Percentiles rank a stretch among this genome's conserved stretches.
Conservation (phyloP, 1,140 invertebrate species). For the Bombus breviceps region DNA sequence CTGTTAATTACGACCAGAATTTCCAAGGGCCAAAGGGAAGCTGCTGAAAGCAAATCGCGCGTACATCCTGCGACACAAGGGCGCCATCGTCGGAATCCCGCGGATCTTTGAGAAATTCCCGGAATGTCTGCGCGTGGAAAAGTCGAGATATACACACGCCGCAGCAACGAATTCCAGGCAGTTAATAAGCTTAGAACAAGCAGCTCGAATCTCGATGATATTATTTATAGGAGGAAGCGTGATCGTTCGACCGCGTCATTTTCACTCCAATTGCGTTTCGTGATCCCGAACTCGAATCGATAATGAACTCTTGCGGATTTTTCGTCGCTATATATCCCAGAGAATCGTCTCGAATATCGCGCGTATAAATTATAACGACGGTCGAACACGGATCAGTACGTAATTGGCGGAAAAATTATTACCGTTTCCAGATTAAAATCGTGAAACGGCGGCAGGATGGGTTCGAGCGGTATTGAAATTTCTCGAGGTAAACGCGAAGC, state of each 20-base stretch:
- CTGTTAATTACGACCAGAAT: not conserved
- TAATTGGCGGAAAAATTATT: constrained; percentile 29
- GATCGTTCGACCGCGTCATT: not conserved
- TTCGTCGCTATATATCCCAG: too few relatives aligned
- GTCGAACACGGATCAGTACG: constrained; percentile 8
- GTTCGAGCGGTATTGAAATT: constrained; percentile 9
- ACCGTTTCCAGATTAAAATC: constrained; percentile 22
- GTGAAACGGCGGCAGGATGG: not conserved
- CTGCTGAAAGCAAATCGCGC: constrained; percentile 15
- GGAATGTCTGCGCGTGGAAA: not conserved
- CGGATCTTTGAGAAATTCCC: constrained; percentile 25
- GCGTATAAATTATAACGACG: constrained; percentile 2
- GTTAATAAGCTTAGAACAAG: not conserved
- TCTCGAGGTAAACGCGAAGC: not conserved
- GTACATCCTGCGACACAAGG: constrained; percentile 15
- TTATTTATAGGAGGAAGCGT: constrained; percentile 12
- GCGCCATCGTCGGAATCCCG: constrained; percentile 37
- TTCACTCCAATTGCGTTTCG: not conserved
- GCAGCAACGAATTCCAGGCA: not conserved
- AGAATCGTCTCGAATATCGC: not conserved
- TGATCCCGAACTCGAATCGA: constrained; percentile 3
- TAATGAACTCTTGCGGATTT: not conserved
- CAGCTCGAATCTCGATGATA: not conserved
- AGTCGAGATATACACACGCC: not conserved
- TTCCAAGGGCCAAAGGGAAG: not conserved